phyloP scores from a whole-genome alignment of 2,797 vertebrate genomes.

The Leontopithecus rosalia region DNA sequence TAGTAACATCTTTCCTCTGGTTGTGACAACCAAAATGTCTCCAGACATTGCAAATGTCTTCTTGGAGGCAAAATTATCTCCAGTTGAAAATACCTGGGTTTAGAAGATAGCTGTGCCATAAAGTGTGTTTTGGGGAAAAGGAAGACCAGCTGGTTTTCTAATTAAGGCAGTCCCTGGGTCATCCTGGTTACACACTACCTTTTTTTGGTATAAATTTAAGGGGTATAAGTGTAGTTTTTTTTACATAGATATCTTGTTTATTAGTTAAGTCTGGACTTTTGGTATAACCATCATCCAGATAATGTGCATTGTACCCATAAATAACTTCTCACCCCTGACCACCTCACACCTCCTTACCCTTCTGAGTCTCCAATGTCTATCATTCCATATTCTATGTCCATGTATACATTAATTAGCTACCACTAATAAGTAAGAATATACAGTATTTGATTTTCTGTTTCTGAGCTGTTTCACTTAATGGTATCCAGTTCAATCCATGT shows the following conservation, averaged over 20 bases:
- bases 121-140: background rate
- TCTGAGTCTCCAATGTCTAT: background rate
- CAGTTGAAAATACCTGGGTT: background rate
- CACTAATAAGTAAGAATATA: background rate
- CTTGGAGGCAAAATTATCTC: background rate
- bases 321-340: background rate
- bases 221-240: background rate
- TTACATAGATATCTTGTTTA: background rate
- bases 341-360: background rate
- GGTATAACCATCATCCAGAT: background rate
- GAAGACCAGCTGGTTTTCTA: background rate
- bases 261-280: background rate
- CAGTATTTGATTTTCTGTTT: background rate
- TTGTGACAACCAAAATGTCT: background rate
- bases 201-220: background rate
- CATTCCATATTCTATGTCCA: background rate
- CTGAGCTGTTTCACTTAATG: background rate
- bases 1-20: background rate
- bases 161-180: background rate
- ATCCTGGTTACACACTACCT: background rate
- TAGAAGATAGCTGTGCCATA: background rate
- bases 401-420: background rate
- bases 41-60: background rate
- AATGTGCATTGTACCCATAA: background rate
- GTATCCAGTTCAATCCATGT: background rate